Evolutionary conservation across 2,797 vertebrate species (phyloP), one percentile per base, ranked within the genome.

Genomic region (Gambelia wislizenii): DNA sequence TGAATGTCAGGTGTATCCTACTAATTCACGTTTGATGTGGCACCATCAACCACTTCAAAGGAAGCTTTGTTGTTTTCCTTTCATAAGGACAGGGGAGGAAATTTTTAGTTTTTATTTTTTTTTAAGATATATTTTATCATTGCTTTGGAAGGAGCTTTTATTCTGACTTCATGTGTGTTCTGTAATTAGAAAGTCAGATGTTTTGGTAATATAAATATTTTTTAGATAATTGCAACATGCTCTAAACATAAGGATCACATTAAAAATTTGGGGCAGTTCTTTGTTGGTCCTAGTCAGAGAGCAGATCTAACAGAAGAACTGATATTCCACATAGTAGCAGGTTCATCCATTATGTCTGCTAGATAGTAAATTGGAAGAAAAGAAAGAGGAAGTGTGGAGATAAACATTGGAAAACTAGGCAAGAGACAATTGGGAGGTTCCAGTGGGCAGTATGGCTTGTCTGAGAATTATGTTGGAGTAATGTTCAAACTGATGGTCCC

Each of bases 281-380:
- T 85, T 85, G 16, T 59, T 72, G 47, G 27, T 54, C 16, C 70
- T 36, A 20, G 69, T 7, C 22, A 77, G 42, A 77, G n/a, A 90
- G 74, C 84, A 91, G 84, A 49, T 79, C 81, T 85, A 76, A 39
- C 69, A 56, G 59, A 81, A 22, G 27, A 9, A 64, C 78, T 84
- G 78, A 49, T 87, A 78, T 56, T 77, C 91, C 86, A 88, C 67
- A 64, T n/a, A 90, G 64, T 59, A 91, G 22, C 83, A 86, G 89
- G 70, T 75, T 47, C 87, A 87, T 78, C 33, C 90, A 20, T 88
- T 42, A 88, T 87, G 39, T 79, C 27, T 64, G 61, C 33, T 89
- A 3, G 33, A 89, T 79, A 64, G 42, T 42, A 85, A 69, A 3
- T 22, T 42, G 36, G 72, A 30, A 25, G 49, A 90, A 44, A 94